These are phyloP conservation scores for Datnioides undecimradiatus DNA, from an alignment of 2,113 vertebrate species.

Conservation along the genomic window DNA sequence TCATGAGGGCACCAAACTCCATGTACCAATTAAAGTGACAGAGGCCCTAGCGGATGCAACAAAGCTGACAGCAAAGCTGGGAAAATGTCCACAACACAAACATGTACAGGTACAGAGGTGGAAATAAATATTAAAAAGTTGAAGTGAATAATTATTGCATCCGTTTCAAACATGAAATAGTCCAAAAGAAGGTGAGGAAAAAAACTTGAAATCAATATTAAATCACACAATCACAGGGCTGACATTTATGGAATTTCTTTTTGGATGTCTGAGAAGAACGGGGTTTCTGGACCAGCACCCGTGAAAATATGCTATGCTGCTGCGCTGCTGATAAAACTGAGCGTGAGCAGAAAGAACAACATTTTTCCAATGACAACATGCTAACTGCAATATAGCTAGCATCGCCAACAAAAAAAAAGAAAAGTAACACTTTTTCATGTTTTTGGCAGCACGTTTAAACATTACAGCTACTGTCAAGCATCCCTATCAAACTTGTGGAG, in stretches of 20 bases:
- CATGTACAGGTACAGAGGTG: not conserved
- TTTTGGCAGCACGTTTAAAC: slow-evolving; percentile 59
- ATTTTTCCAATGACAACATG: slow-evolving; percentile 65
- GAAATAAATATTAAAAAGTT: not conserved
- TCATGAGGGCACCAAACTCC: not conserved
- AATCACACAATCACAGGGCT: not conserved
- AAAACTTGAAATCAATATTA: not conserved
- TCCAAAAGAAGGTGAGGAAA: not conserved
- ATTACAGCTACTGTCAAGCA: slow-evolving; percentile 76
- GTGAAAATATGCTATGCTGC: slow-evolving; percentile 1
- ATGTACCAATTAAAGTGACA: not conserved
- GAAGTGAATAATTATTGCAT: not conserved
- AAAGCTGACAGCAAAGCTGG: not conserved
- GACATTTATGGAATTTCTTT: not conserved
- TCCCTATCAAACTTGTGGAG: slow-evolving; percentile 41
- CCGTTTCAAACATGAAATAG: not conserved
- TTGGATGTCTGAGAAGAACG: not conserved
- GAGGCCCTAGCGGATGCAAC: not conserved
- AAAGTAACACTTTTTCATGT: slow-evolving; percentile 9
- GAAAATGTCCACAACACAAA: not conserved
- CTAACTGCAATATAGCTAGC: slow-evolving; percentile 48
- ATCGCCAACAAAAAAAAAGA: slow-evolving; percentile 21
- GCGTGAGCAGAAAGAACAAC: slow-evolving; percentile 24
- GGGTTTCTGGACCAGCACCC: not conserved
- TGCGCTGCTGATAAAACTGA: not conserved